Evolutionary conservation across 2,888 invertebrate species (phyloP).

Genomic region (Macrosoma leucophasiata): DNA sequence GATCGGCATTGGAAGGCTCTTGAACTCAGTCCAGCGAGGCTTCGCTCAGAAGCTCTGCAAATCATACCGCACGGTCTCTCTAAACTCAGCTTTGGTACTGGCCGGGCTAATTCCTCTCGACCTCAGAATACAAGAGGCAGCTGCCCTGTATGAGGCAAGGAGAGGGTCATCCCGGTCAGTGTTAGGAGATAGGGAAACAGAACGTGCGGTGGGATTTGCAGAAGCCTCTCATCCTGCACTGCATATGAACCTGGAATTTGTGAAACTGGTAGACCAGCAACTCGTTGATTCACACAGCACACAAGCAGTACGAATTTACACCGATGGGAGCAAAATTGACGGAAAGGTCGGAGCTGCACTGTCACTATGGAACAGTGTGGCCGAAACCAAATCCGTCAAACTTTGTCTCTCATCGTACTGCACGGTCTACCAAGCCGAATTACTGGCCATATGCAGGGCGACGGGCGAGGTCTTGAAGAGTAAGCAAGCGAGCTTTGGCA

Average conservation of each 20-base stretch:
- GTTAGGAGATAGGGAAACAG: no score
- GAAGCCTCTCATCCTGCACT: conserved; percentile 16
- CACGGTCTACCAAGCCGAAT: no score
- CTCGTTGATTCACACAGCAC: neutral
- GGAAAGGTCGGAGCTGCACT: conserved; percentile 22
- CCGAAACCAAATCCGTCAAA: conserved; percentile 12
- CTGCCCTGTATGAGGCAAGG: no score
- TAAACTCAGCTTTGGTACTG: no score
- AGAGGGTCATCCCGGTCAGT: no score
- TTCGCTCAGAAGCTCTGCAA: no score
- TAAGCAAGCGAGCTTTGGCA: neutral
- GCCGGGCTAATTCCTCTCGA: no score
- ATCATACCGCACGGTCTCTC: no score
- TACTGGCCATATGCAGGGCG: conserved; percentile 14
- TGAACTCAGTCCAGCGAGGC: no score
- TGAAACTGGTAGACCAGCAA: conserved; percentile 7
- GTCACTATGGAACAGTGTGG: conserved; percentile 15
- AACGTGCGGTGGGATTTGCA: no score
- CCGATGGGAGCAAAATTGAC: conserved; percentile 25
- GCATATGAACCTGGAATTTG: conserved; percentile 1
- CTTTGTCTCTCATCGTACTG: conserved; percentile 12
- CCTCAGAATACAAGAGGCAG: no score
- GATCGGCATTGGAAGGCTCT: no score
- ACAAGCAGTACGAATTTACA: conserved; percentile 9
- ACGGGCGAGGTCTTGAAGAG: neutral